Percentiles rank a stretch among this genome's conserved stretches.
Evolutionary conservation across 2,113 vertebrate genomes (phyloP).

Genomic region (Pardalotus punctatus): DNA sequence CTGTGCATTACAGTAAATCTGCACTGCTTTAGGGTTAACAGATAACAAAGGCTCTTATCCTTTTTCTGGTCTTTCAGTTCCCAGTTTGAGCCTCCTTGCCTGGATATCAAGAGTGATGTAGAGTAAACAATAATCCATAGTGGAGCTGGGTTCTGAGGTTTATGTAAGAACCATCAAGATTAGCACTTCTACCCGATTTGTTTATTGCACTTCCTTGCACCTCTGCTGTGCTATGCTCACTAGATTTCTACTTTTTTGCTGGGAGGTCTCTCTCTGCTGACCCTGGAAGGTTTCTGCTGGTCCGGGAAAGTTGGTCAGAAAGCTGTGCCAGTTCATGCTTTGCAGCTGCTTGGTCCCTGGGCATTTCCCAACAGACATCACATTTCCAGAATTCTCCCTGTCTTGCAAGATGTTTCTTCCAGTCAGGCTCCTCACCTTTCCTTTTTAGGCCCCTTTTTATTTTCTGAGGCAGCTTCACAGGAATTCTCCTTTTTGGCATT

Average conservation of each 20-base stretch:
- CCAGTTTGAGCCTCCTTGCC: not conserved
- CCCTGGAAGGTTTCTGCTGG: not conserved
- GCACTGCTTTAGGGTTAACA: not conserved
- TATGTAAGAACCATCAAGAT: not conserved
- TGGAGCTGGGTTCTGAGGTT: not conserved
- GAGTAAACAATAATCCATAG: not conserved
- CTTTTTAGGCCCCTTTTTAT: not conserved
- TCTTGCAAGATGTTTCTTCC: not conserved
- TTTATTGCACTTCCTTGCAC: not conserved
- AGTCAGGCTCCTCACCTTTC: not conserved
- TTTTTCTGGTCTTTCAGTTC: not conserved
- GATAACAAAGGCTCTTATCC: not conserved
- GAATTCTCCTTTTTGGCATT: not conserved
- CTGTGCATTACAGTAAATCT: not conserved
- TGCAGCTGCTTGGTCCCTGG: not conserved
- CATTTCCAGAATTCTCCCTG: not conserved
- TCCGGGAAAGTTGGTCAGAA: not conserved
- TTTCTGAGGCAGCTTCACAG: not conserved
- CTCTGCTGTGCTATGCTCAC: rapidly evolving
- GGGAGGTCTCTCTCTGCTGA: not conserved
- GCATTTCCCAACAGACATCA: not conserved
- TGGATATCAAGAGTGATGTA: not conserved
- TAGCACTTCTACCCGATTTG: not conserved
- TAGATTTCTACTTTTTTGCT: not conserved
- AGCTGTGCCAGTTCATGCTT: not conserved